A percentile compares a stretch with the other conserved stretches of the same genome.
Evolutionary conservation across 2,797 vertebrate genomes (phyloP).

Genomic region (Enoplosus armatus): DNA sequence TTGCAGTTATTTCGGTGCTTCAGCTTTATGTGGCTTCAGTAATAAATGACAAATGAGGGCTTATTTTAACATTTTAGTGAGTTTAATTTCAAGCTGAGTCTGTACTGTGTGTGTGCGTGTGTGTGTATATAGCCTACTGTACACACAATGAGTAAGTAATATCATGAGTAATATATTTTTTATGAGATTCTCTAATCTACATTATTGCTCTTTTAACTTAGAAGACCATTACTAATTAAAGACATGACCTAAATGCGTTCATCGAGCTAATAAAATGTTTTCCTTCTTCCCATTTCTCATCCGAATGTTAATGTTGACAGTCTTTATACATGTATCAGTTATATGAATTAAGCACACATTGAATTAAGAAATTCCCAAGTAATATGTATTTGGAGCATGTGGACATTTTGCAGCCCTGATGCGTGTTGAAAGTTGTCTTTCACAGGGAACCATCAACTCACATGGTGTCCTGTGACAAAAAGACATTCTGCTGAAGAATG

Average conservation of each 20-base stretch:
- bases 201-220: slow-evolving; percentile 1
- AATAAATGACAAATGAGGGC: slow-evolving; percentile 33
- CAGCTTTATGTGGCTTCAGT: slow-evolving; percentile 24
- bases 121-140: neutral
- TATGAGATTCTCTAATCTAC: neutral
- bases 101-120: neutral
- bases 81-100: slow-evolving; percentile 25
- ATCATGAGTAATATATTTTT: neutral
- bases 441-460: neutral
- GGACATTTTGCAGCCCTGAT: neutral
- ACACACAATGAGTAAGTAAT: neutral
- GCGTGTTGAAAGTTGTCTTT: slow-evolving; percentile 19
- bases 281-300: neutral
- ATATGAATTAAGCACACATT: neutral
- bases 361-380: neutral
- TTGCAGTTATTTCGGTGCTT: slow-evolving; percentile 39
- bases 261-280: neutral
- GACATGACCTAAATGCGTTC: slow-evolving; percentile 3
- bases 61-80: slow-evolving; percentile 29
- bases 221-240: slow-evolving; percentile 3
- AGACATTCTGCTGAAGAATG: slow-evolving; percentile 10
- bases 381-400: neutral
- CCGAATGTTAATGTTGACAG: neutral
- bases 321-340: neutral
- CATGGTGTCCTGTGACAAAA: neutral